Evolutionary conservation across 2,113 vertebrate genomes (phyloP), one percentile per base, ranked within the genome.

Genomic region (Ancistrus triradiatus): DNA sequence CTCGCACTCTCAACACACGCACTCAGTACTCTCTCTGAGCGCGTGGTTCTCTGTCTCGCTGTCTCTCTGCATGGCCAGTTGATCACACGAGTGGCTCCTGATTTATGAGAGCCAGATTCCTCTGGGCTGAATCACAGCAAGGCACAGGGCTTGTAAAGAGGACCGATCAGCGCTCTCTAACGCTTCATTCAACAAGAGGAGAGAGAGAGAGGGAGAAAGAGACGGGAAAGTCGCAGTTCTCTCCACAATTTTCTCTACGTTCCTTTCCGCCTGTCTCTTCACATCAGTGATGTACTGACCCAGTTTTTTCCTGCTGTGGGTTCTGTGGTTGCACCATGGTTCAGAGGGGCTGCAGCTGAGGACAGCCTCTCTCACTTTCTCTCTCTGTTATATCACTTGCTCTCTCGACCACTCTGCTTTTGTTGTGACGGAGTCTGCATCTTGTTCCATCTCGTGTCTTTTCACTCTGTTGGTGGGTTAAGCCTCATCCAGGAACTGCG

Each of bases 41-140:
- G 27, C 14, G 17, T 44, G 38, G 3, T 31, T 31, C 27, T 31
- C 27, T 31, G n/a, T n/a, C n/a, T n/a, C n/a, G n/a, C n/a, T n/a
- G n/a, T n/a, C n/a, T 59, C 38, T 59, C n/a, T 57, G 62, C 21
- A 19, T 66, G 57, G 18, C 51, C 31, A 10, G 52, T 38, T 43
- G 47, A 40, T 50, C 46, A 17, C 44, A 62, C 33, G 22, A 59
- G 42, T 68, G 51, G 37, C 59, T 49, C 46, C 62, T 69, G 61
- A 69, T 74, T 75, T 77, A 71, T 31, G 60, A 63, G 70, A 70
- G 33, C 55, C 69, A 71, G 62, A 75, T 75, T 77, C 70, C 68
- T 73, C 25, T 9, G 8, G 24, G 60, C 65, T 74, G 73, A 74
- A 51, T 74, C 75, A 48, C 43, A 68, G 46, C 65, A 55, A 72